Evolutionary conservation across 2,113 vertebrate genomes (phyloP), one percentile per base, ranked within the genome.

Genomic region (Maylandia zebra): DNA sequence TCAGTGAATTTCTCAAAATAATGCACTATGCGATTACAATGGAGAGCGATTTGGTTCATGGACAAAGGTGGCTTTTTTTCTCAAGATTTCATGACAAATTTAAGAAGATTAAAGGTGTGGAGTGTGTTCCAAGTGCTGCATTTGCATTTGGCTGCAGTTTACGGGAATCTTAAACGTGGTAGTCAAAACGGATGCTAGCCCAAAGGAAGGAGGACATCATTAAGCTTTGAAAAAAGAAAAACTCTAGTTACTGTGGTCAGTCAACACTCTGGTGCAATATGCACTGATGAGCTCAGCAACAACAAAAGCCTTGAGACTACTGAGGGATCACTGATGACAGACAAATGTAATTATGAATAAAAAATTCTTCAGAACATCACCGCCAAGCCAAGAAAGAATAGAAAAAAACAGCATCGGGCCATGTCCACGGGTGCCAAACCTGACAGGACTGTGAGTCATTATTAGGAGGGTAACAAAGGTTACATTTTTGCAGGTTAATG

Each of bases 191-290:
- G 41, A 48, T 30, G 22, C 41, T 74, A 13, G 38, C 22, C 41
- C 5, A 45, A 48, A 74, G 22, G 24, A 48, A 48, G 41, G 69
- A 48, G 41, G 24, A 10, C 69, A 76, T 30, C 2, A 30, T 48
- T 74, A 74, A 17, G 22, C 69, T 43, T 43, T 22, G 34, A 69
- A 69, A 69, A 69, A 38, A 24, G 36, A 24, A 38, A 69, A 71
- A 3, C n/a, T 12, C 19, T 41, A 14, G n/a, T 41, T 71, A 43
- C 36, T 71, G 38, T 16, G 38, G 66, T 24, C 5, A 24, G n/a
- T 24, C 66, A 43, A 43, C 36, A 10, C 7, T 43, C 8, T 71
- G 66, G 66, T 71, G n/a, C 8, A 71, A 43, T 24, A 71, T 43
- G n/a, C 61, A 69, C 61, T 38, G 11, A 22, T 69, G 34, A 69